These are phyloP conservation scores for Pithecia hirsuta DNA, from an alignment of 2,797 vertebrate genomes.

Conservation along the genomic window DNA sequence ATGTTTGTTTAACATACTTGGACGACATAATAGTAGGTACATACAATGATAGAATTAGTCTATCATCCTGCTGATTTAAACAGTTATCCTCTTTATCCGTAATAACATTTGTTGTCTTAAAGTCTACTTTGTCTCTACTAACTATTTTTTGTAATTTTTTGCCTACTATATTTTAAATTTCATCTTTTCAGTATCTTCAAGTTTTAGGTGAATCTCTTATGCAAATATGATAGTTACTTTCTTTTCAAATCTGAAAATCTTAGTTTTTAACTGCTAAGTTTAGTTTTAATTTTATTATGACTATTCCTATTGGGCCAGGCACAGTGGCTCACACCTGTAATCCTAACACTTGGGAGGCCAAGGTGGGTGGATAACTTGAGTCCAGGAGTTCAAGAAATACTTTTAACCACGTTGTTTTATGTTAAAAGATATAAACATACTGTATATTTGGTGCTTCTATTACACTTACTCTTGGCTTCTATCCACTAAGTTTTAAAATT, in stretches of 20 bases:
- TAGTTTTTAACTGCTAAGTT: not conserved
- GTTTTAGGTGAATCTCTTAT: not conserved
- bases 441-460: not conserved
- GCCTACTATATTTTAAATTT: not conserved
- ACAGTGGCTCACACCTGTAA: not conserved
- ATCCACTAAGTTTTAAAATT: not conserved
- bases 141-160: not conserved
- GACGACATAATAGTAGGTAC: not conserved
- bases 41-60: not conserved
- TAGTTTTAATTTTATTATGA: not conserved
- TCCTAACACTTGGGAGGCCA: not conserved
- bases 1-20: not conserved
- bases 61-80: not conserved
- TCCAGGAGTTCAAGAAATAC: not conserved
- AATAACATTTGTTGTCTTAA: not conserved
- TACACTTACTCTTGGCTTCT: not conserved
- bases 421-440: not conserved
- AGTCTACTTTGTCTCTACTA: not conserved
- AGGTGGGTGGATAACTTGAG: not conserved
- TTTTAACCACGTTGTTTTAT: not conserved
- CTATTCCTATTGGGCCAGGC: not conserved
- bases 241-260: not conserved
- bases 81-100: not conserved
- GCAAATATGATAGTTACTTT: not conserved
- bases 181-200: not conserved